Conservation (phyloP, 2,888 invertebrate genomes). For the Seira ritae region DNA sequence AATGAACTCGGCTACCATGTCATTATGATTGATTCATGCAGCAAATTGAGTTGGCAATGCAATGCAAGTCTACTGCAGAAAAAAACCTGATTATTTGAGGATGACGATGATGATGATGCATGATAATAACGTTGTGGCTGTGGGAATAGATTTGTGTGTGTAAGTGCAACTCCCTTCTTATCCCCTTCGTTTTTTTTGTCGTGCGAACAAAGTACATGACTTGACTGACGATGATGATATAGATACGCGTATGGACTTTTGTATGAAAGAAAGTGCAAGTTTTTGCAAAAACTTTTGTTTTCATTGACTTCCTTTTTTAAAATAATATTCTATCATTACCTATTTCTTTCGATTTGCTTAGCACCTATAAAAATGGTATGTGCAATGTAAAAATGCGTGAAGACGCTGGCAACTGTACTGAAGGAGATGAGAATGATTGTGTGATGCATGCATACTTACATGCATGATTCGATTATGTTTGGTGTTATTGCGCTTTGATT, state of each 20-base stretch:
- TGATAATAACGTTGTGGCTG: no score
- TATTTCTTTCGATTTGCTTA: background rate
- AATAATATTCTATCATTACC: constrained; percentile 7
- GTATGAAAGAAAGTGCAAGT: constrained; percentile 59
- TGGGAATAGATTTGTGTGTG: constrained; percentile 7
- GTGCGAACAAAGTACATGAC: constrained; percentile 33
- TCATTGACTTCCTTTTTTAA: constrained; percentile 41
- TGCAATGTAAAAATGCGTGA: background rate
- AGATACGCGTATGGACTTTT: background rate
- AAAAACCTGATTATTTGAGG: background rate
- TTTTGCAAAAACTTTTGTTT: constrained; percentile 36
- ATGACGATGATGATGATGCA: background rate
- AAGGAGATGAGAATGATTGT: background rate
- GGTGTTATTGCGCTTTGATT: constrained; percentile 28
- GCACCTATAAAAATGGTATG: background rate
- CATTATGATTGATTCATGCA: background rate
- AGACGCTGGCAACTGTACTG: background rate
- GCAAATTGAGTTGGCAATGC: background rate
- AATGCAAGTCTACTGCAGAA: background rate
- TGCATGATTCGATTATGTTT: no score
- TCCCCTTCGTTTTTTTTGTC: constrained; percentile 25
- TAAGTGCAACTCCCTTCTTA: constrained; percentile 20
- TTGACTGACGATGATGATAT: constrained; percentile 35
- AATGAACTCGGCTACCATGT: background rate
- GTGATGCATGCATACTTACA: no score